Evolutionary conservation across 2,113 vertebrate genomes (phyloP).

Genomic region (mouse (Mus musculus)): GRCm39 chr3:80067501-80068000

Average conservation of each 20-base stretch:
- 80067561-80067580: neutral
- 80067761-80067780: neutral
- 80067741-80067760: neutral
- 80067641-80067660: neutral
- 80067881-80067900: slow-evolving; percentile 1
- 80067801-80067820: slow-evolving; percentile 11
- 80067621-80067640: neutral
- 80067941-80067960: neutral
- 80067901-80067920: neutral
- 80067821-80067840: neutral
- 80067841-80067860: neutral
- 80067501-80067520: neutral
- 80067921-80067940: neutral
- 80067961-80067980: neutral
- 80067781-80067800: neutral
- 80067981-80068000: too few relatives aligned
- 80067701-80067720: neutral
- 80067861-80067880: neutral
- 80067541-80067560: neutral
- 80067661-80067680: neutral
- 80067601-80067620: neutral
- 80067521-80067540: neutral
- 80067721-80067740: neutral
- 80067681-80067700: slow-evolving; percentile 22
- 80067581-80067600: neutral